phyloP scores from a whole-genome alignment of 2,797 vertebrate species.

The Vireo griseus region DNA sequence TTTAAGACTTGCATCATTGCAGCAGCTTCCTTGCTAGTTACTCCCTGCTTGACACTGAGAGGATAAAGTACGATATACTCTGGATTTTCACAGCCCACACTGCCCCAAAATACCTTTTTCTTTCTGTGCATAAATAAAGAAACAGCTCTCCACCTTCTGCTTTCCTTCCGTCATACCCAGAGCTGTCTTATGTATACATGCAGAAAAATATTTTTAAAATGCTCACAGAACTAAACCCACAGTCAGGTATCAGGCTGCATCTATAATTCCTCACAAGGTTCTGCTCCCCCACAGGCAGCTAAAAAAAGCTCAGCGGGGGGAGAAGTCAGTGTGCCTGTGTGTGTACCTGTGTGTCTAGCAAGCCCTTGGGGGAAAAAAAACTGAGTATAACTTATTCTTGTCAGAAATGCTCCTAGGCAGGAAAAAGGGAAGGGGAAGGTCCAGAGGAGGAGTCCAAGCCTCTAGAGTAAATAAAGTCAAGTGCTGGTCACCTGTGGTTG shows the following conservation, averaged over 20 bases:
- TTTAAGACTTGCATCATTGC: background rate
- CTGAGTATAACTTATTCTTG: background rate
- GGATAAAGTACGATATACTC: background rate
- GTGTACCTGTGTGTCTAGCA: background rate
- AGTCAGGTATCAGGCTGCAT: background rate
- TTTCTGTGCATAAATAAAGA: background rate
- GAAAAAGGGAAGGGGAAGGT: background rate
- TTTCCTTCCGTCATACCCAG: background rate
- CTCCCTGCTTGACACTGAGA: background rate
- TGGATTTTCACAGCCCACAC: background rate
- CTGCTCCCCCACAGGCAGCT: background rate
- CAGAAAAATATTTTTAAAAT: background rate
- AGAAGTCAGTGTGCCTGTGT: background rate
- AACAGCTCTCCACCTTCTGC: background rate
- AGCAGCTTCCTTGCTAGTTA: background rate
- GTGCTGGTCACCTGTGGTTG: background rate
- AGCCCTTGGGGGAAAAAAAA: background rate
- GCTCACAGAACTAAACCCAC: background rate
- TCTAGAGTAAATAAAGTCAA: background rate
- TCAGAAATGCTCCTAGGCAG: background rate
- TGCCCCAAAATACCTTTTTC: background rate
- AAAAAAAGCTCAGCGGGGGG: background rate
- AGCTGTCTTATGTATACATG: background rate
- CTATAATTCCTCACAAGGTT: background rate
- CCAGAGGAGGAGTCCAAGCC: background rate